Percentiles rank a stretch among this genome's conserved stretches.
phyloP scores from a whole-genome alignment of 2,888 invertebrate genomes.

The Agrotis ipsilon region DNA sequence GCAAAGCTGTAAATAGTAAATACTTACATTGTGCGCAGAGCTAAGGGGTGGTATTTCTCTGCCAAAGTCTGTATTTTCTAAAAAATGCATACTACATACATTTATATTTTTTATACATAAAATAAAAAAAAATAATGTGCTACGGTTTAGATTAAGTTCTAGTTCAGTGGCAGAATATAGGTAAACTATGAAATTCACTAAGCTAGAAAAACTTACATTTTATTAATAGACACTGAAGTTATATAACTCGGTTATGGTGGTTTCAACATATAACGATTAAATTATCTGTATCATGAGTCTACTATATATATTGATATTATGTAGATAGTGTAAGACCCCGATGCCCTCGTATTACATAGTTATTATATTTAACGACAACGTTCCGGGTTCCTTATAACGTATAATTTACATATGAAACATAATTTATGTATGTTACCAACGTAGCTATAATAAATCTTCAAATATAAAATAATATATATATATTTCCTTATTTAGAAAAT shows the following conservation, averaged over 20 bases:
- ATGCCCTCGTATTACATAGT: neutral
- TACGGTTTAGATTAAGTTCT: neutral
- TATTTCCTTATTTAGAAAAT: neutral
- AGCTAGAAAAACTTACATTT: too few species aligned
- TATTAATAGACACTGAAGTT: neutral
- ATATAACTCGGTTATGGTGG: neutral
- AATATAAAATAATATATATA: too few species aligned
- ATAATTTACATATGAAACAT: constrained; percentile 18
- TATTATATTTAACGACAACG: neutral
- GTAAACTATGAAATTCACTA: too few species aligned
- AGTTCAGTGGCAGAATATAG: too few species aligned
- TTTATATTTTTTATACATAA: too few species aligned
- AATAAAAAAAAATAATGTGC: too few species aligned
- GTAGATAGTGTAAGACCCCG: neutral
- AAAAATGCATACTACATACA: too few species aligned
- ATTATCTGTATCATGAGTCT: neutral
- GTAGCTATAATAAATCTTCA: neutral
- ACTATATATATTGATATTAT: neutral
- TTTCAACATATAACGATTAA: neutral
- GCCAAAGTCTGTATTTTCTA: too few species aligned
- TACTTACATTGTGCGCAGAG: too few species aligned
- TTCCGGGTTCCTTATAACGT: constrained; percentile 28
- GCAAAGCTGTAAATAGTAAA: too few species aligned
- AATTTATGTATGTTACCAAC: neutral
- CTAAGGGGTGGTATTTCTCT: too few species aligned